Conservation (phyloP, 2,113 vertebrate species). For the Apodemus speciosus region DNA sequence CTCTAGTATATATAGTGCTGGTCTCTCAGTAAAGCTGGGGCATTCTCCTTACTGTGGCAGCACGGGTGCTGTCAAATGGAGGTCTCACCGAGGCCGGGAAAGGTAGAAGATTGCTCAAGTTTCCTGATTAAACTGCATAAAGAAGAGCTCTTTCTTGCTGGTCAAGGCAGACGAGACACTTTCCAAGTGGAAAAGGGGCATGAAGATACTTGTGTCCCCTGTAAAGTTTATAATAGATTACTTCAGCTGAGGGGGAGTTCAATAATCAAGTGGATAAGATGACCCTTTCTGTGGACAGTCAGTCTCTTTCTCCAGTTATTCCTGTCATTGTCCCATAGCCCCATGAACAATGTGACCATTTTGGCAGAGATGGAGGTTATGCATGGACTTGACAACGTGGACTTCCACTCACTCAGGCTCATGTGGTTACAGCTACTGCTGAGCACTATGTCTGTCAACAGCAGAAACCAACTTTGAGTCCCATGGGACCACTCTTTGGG, state of each 20-base stretch:
- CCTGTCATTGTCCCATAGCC: neutral
- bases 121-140: too few species aligned
- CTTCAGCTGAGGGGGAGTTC: neutral
- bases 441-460: neutral
- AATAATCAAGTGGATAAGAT: neutral
- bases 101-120: too few species aligned
- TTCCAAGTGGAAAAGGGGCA: neutral
- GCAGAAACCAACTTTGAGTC: neutral
- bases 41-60: too few species aligned
- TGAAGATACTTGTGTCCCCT: neutral
- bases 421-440: neutral
- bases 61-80: too few species aligned
- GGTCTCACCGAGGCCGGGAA: too few species aligned
- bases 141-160: too few species aligned
- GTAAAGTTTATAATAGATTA: neutral
- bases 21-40: too few species aligned
- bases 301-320: neutral
- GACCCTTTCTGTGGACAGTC: neutral
- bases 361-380: neutral
- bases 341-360: neutral
- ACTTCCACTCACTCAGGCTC: neutral
- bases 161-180: too few species aligned
- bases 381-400: neutral
- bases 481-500: neutral
- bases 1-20: too few species aligned